Evolutionary conservation across 2,888 invertebrate species (phyloP).

Genomic region (Eupeodes latifasciatus): DNA sequence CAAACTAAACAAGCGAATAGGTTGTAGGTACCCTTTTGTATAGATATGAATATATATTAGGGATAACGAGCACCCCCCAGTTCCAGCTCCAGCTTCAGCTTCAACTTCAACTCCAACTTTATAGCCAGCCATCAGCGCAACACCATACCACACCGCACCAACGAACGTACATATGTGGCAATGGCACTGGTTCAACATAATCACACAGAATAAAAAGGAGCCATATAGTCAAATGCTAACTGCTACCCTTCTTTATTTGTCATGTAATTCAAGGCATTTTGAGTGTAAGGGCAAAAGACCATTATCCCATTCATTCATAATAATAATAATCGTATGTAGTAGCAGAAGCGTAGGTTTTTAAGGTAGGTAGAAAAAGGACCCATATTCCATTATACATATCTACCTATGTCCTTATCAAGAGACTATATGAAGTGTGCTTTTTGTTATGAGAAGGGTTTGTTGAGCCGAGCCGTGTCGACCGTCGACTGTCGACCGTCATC

Average conservation of each 20-base stretch:
- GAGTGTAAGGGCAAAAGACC: slow-evolving; percentile 60
- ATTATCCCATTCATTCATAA: slow-evolving; percentile 73
- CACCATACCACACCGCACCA: neutral
- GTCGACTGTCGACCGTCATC: neutral
- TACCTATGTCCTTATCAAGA: neutral
- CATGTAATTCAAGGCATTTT: slow-evolving; percentile 67
- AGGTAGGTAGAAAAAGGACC: neutral
- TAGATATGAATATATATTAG: neutral
- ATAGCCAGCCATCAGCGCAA: no score
- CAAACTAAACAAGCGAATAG: slow-evolving; percentile 32
- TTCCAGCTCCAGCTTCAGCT: no score
- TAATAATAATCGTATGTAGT: slow-evolving; percentile 52
- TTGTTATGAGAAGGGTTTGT: slow-evolving; percentile 23
- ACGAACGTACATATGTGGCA: slow-evolving; percentile 22
- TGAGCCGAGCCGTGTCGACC: neutral
- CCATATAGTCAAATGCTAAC: slow-evolving; percentile 21
- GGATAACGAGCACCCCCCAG: neutral
- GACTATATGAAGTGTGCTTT: slow-evolving; percentile 22
- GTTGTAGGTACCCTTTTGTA: neutral
- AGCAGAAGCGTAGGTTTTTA: neutral
- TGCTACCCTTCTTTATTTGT: slow-evolving; percentile 61
- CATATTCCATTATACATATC: neutral
- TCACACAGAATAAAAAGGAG: slow-evolving; percentile 51
- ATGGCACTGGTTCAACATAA: slow-evolving; percentile 47
- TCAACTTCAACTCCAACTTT: no score